Conservation (phyloP, 2,888 invertebrate species). For the Hypomecis atomaria region DNA sequence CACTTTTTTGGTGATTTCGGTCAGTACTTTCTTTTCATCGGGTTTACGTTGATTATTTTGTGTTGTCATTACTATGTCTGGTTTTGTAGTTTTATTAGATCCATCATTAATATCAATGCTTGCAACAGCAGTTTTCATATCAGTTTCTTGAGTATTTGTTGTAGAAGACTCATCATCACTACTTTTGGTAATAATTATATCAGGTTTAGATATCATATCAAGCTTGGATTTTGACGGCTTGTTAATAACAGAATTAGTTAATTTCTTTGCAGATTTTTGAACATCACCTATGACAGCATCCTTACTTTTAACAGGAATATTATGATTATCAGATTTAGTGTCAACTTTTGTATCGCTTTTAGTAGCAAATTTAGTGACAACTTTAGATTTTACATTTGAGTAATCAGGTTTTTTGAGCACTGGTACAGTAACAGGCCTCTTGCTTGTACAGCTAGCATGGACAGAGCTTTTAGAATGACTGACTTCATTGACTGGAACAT, state of each 20-base stretch:
- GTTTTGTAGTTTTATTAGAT: not conserved
- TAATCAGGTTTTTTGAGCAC: conserved; percentile 27
- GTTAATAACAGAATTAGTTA: not conserved
- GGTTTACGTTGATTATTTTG: not conserved
- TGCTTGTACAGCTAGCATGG: conserved; percentile 47
- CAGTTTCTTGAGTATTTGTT: too few species aligned
- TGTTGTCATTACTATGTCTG: conserved; percentile 4
- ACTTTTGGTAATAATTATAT: not conserved
- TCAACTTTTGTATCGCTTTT: conserved; percentile 11
- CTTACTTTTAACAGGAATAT: not conserved
- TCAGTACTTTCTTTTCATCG: conserved; percentile 14
- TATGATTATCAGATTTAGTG: not conserved
- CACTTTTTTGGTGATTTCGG: conserved; percentile 23
- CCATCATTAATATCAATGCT: not conserved
- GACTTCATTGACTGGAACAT: not conserved
- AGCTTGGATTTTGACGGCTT: not conserved
- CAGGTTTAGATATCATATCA: not conserved
- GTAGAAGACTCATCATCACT: too few species aligned
- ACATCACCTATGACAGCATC: not conserved
- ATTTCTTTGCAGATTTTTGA: not conserved
- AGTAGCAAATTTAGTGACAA: conserved; percentile 5
- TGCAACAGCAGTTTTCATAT: too few species aligned
- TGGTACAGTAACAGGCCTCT: conserved; percentile 51
- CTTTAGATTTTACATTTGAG: conserved; percentile 10
- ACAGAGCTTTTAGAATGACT: conserved; percentile 49